Conservation (phyloP, 2,113 vertebrate genomes). For the Nyctibius bracteatus region DNA sequence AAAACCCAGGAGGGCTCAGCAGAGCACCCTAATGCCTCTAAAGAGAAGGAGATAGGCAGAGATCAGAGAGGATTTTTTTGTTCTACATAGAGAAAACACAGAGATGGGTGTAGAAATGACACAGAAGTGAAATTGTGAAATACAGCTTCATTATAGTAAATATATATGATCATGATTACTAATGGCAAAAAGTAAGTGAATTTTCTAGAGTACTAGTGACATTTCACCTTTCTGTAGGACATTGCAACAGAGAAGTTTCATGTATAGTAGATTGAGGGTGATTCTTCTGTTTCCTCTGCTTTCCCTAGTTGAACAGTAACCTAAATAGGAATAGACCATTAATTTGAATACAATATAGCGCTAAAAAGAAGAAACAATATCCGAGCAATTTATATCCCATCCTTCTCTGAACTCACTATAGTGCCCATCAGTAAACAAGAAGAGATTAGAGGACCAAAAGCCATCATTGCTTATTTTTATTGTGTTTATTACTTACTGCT, state of each 20-base stretch:
- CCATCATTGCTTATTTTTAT: neutral
- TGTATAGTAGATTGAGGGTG: neutral
- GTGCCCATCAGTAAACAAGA: neutral
- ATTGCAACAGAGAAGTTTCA: neutral
- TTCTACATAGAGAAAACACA: neutral
- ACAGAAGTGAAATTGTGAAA: neutral
- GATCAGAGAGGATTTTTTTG: neutral
- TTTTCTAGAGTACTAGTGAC: neutral
- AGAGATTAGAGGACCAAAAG: neutral
- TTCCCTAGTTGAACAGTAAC: neutral
- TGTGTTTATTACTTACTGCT: neutral
- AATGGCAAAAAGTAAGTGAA: neutral
- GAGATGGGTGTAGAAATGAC: neutral
- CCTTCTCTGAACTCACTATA: neutral
- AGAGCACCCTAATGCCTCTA: neutral
- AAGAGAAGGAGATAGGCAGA: neutral
- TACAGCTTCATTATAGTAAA: neutral
- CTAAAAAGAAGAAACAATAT: neutral
- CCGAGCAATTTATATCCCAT: neutral
- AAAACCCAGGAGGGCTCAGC: neutral
- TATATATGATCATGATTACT: neutral
- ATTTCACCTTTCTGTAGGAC: neutral
- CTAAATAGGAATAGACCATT: neutral
- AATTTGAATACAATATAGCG: neutral
- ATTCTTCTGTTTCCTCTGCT: neutral